Evolutionary conservation across 1,140 invertebrate genomes (phyloP), one percentile per base, ranked within the genome.

Genomic region (Drosophila kurseongensis): DNA sequence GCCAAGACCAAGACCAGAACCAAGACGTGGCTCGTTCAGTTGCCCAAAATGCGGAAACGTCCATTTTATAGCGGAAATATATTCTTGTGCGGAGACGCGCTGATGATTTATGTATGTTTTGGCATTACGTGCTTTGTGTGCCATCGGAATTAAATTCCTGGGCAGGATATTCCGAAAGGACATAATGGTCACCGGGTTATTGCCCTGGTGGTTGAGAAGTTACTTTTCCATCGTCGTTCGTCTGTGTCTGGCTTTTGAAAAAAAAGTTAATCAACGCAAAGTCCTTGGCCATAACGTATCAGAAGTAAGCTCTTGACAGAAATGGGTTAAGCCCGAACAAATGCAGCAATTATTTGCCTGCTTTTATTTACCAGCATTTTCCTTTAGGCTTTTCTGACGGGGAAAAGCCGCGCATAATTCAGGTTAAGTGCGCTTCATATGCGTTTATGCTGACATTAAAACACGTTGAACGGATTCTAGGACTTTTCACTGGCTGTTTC

Each of bases 11-110:
- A 32, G 36, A 35, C 16, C 8, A 29, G 10, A 9, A 42, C 42
- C 44, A 36, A 62, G 45, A 14, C 58, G 66, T 61, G 50, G 65
- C 47, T 50, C 52, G 50, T 50, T 44, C 51, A 45, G 77, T 55
- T 75, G 58, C 71, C 84, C 71, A 76, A 88, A 88, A 88, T 77
- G 80, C 84, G 83, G 83, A 88, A 83, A 82, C 84, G 76, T 88
- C 83, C 84, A 80, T 88, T 88, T 83, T 88, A 89, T 89, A 88
- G 84, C 84, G 84, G 83, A 88, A 88, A 88, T 88, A 88, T 88
- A 88, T 88, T 88, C 83, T 83, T 89, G 81, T 86, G 83, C 83
- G 80, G 79, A 88, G 83, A 86, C 83, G 84, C 76, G 56, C 57
- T 62, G 80, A 88, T 88, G 83, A 89, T 88, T 88, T 89, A 88